A percentile compares a stretch with the other conserved stretches of the same genome.
These are phyloP conservation scores for Spatulosminthurus flaviceps DNA, from an alignment of 2,888 invertebrate genomes.

Conservation along the genomic window DNA sequence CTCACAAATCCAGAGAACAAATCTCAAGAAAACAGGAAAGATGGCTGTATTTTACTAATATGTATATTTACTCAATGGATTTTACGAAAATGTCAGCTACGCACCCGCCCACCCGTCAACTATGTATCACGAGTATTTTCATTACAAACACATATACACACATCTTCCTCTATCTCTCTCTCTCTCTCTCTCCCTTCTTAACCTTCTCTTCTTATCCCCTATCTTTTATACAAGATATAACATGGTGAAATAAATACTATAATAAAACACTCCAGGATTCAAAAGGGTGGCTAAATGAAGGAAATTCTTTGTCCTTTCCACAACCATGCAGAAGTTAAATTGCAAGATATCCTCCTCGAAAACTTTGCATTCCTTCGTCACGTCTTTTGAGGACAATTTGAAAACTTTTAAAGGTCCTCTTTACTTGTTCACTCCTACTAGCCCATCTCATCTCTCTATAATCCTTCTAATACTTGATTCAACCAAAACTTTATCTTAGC, in stretches of 20 bases:
- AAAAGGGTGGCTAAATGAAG: conserved; percentile 13
- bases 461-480: conserved; percentile 20
- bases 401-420: conserved; percentile 31
- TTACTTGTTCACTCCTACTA: conserved; percentile 5
- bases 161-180: neutral
- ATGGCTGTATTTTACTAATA: conserved; percentile 14
- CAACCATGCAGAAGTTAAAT: neutral
- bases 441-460: neutral
- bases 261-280: neutral
- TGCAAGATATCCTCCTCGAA: conserved; percentile 2
- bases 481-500: conserved; percentile 26
- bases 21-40: conserved; percentile 8
- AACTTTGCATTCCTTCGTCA: conserved; percentile 25
- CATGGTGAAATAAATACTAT: neutral
- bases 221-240: neutral
- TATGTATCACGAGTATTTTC: conserved; percentile 1
- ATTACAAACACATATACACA: too few relatives aligned
- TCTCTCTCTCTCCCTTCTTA: neutral
- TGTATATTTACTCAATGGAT: conserved; percentile 18
- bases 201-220: neutral
- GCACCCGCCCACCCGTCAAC: neutral
- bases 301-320: conserved; percentile 2
- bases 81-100: conserved; percentile 5
- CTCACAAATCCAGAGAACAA: neutral
- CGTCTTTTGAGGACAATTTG: conserved; percentile 27